Percentiles rank a stretch among this genome's conserved stretches.
Evolutionary conservation across 1,140 invertebrate genomes (phyloP).

Genomic region (Nixonia krombeini): DNA sequence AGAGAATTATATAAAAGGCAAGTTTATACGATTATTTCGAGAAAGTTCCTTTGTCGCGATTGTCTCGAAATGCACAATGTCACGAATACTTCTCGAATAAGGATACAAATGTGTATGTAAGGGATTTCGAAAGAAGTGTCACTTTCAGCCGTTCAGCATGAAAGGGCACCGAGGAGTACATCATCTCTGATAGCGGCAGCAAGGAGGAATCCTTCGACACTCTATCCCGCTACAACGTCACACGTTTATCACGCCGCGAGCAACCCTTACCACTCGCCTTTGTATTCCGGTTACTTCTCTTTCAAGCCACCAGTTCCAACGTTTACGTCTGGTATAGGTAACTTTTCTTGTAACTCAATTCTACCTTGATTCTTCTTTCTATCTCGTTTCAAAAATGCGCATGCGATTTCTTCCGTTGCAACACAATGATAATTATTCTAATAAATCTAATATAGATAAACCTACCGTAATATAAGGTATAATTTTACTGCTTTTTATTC

Average conservation of each 20-base stretch:
- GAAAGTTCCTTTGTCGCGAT: conserved; percentile 16
- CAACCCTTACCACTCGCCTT: conserved; percentile 65
- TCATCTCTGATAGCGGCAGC: conserved; percentile 67
- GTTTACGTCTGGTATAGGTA: conserved; percentile 55
- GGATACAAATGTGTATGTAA: conserved; percentile 43
- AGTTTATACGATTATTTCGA: too few species aligned
- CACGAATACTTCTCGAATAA: conserved; percentile 31
- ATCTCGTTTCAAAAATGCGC: too few species aligned
- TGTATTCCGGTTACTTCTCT: conserved; percentile 68
- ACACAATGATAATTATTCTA: too few species aligned
- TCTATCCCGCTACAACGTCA: conserved; percentile 62
- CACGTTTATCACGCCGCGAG: conserved; percentile 59
- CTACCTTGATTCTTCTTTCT: not conserved
- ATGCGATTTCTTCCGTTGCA: too few species aligned
- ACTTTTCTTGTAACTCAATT: conserved; percentile 16
- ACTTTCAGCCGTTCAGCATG: conserved; percentile 88
- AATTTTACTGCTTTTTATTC: too few species aligned
- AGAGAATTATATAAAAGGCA: too few species aligned
- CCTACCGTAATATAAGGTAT: too few species aligned
- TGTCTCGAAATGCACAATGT: conserved; percentile 13
- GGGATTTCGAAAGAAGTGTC: conserved; percentile 49
- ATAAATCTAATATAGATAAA: too few species aligned
- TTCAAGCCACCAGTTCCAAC: conserved; percentile 67
- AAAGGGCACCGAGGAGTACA: conserved; percentile 81
- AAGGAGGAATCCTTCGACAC: conserved; percentile 56